Evolutionary conservation across 2,888 invertebrate species (phyloP).

Genomic region (Acleris literana): DNA sequence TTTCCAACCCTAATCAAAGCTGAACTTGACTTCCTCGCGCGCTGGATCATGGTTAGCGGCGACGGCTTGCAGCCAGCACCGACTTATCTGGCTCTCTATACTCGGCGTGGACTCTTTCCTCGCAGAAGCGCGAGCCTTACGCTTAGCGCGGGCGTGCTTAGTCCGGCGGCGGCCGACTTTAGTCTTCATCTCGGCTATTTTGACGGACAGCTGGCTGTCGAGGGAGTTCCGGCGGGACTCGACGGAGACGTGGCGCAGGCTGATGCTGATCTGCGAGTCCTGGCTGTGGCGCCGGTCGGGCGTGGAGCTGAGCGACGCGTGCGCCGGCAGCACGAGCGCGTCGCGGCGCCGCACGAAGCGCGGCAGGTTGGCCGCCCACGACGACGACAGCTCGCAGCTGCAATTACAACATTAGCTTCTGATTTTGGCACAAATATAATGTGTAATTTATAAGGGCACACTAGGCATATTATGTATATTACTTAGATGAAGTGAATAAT

Average conservation of each 20-base stretch:
- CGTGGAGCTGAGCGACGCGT: slow-evolving; percentile 80
- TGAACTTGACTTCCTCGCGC: slow-evolving; percentile 79
- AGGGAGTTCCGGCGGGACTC: slow-evolving; percentile 94
- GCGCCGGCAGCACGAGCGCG: slow-evolving; percentile 86
- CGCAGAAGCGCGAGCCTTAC: slow-evolving; percentile 70
- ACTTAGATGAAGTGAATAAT: no score
- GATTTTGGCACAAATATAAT: no score
- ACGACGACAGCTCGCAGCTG: slow-evolving; percentile 93
- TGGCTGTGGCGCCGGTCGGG: slow-evolving; percentile 85
- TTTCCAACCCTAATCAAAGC: slow-evolving; percentile 61
- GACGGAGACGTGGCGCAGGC: slow-evolving; percentile 91
- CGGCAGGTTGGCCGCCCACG: slow-evolving; percentile 96
- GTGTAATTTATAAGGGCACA: no score
- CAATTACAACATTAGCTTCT: slow-evolving; percentile 15
- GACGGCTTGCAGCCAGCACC: slow-evolving; percentile 86
- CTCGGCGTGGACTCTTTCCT: slow-evolving; percentile 89
- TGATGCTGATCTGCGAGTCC: slow-evolving; percentile 89
- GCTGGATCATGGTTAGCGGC: slow-evolving; percentile 83
- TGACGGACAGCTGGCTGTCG: slow-evolving; percentile 93
- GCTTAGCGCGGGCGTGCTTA: slow-evolving; percentile 72
- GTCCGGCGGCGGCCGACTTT: slow-evolving; percentile 84
- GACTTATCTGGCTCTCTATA: slow-evolving; percentile 90
- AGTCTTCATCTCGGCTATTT: slow-evolving; percentile 92
- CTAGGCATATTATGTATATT: no score
- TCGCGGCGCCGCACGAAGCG: slow-evolving; percentile 93